Percentiles rank a stretch among this genome's conserved stretches.
Evolutionary conservation across 1,140 invertebrate species (phyloP).

Genomic region (Aradophagus sp.): DNA sequence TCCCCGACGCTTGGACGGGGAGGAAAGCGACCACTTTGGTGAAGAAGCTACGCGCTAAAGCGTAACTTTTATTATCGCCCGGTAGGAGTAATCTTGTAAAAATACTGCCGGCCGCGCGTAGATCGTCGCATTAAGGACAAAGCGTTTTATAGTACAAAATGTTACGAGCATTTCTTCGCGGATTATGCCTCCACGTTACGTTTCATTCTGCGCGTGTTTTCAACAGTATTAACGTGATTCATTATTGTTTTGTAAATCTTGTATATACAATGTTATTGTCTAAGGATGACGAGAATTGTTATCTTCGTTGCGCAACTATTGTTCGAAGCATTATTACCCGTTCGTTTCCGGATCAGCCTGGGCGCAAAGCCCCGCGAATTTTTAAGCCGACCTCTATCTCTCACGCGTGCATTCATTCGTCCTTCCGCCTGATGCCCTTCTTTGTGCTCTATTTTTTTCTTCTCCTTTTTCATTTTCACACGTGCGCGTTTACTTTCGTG

Average conservation of each 20-base stretch:
- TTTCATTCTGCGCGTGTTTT: conserved; percentile 51
- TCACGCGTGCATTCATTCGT: background rate
- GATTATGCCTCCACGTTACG: conserved; percentile 46
- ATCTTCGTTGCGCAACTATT: conserved; percentile 36
- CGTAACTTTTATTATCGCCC: conserved; percentile 26
- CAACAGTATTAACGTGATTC: conserved; percentile 66
- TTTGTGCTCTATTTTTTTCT: background rate
- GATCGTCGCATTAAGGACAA: conserved; percentile 45
- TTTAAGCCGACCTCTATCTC: conserved; percentile 1
- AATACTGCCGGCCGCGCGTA: conserved; percentile 29
- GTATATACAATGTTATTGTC: conserved; percentile 61
- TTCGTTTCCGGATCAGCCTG: conserved; percentile 2
- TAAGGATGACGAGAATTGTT: conserved; percentile 48
- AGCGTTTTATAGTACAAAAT: conserved; percentile 45
- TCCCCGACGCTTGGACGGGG: too few species aligned
- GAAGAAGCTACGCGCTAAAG: background rate
- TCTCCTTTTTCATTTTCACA: background rate
- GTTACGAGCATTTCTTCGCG: conserved; percentile 43
- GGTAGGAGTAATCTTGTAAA: conserved; percentile 45
- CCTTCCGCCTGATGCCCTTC: too few species aligned
- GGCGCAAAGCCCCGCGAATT: conserved; percentile 15
- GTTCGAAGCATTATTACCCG: conserved; percentile 5
- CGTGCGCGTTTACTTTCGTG: conserved; percentile 5
- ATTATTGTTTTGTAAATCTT: conserved; percentile 67
- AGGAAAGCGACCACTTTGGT: too few species aligned